Base-by-base conservation (phyloP, 2,888 invertebrate genomes). In the Latrodectus hesperus region DNA sequence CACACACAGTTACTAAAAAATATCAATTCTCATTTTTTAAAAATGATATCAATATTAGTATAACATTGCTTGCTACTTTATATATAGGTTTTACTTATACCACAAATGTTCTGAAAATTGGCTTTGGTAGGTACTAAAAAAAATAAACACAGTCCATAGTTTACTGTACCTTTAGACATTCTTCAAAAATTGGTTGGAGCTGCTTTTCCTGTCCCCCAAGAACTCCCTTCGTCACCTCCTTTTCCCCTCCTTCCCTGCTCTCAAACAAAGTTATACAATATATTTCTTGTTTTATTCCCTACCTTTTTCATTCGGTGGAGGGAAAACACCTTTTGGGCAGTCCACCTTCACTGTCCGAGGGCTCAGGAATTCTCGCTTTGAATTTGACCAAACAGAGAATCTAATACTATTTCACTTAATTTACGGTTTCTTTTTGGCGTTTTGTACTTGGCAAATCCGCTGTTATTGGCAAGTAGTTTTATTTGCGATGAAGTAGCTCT, bases 171-270 rank as follows among this genome's bases (percentile, higher is more conserved):
- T 72, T 67, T 22, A 77, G 84, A 84, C 84, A 84, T 65, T 84
- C 78, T 53, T 38, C 53, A 67, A 84, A 22, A 84, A 84, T 84
- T 84, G 84, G 84, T 53, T 84, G 78, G 65, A 53, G 26, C 83
- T 71, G 64, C 76, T 76, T 75, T 67, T 71, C 67, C 38, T 77
- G 84, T 72, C 78, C 10, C 16, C 38, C 9, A 70, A 67, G 38
- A 76, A 77, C 77, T 73, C 84, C 84, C 65, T 52, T n/a, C 60
- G 49, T 51, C 64, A 70, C 38, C 77, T 77, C 55, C 83, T 68
- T 38, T 76, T 12, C 64, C 9, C 0, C 65, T 26, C 76, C 55
- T 65, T 22, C 26, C 65, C 26, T 52, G 38, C 65, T 51, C 68
- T n/a, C 52, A 55, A 73, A 77, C 53, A 64, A 75, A 84, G 53